Percentiles rank a stretch among this genome's conserved stretches.
These are phyloP conservation scores for Phalera bucephala DNA, from an alignment of 2,888 invertebrate species.

Conservation along the genomic window DNA sequence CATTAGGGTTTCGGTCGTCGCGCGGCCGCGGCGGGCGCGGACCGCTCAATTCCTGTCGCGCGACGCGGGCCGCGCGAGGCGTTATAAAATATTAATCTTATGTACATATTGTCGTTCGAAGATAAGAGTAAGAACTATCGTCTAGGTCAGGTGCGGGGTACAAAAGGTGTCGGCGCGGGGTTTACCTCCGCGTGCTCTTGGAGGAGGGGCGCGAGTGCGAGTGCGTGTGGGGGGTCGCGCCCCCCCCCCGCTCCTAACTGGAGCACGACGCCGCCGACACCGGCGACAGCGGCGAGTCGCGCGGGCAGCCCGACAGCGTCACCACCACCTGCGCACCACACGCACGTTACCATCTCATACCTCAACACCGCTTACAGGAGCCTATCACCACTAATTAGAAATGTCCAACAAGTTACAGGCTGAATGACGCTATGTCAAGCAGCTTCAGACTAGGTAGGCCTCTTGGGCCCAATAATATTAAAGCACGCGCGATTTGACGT, in stretches of 20 bases:
- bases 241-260: conserved; percentile 90
- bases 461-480: too few relatives aligned
- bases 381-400: too few relatives aligned
- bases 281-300: conserved; percentile 93
- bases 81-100: conserved; percentile 80
- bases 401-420: too few relatives aligned
- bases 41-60: conserved; percentile 63
- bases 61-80: conserved; percentile 58
- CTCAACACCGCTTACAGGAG: neutral
- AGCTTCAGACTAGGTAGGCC: too few relatives aligned
- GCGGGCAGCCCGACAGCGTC: conserved; percentile 94
- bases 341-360: neutral
- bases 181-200: conserved; percentile 81
- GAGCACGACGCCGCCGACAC: conserved; percentile 95
- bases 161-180: conserved; percentile 53
- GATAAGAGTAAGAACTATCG: conserved; percentile 73
- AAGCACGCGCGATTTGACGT: too few relatives aligned
- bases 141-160: conserved; percentile 63
- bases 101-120: conserved; percentile 83
- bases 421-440: too few relatives aligned
- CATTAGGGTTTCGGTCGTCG: conserved; percentile 56
- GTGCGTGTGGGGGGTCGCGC: conserved; percentile 80
- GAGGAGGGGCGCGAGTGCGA: conserved; percentile 81
- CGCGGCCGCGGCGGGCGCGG: conserved; percentile 46
- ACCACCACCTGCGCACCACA: conserved; percentile 85